Percentiles rank a stretch among this genome's conserved stretches.
Evolutionary conservation across 2,797 vertebrate species (phyloP).

Genomic region (Dicrostonyx torquatus): DNA sequence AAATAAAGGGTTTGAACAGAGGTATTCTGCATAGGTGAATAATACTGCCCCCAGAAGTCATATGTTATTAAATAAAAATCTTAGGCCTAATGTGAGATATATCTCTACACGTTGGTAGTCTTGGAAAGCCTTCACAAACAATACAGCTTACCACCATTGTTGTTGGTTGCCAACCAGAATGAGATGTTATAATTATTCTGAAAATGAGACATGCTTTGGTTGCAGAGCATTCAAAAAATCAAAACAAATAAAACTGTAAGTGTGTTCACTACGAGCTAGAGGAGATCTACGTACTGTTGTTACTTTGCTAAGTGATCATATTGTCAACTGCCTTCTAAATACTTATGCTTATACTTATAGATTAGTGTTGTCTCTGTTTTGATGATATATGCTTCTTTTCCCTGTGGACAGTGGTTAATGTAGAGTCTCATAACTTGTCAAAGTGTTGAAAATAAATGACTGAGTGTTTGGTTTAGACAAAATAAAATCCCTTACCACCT

Average conservation of each 20-base stretch:
- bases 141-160: background rate
- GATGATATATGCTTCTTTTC: too few relatives aligned
- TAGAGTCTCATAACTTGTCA: background rate
- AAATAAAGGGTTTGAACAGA: background rate
- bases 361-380: background rate
- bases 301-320: background rate
- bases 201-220: background rate
- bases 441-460: background rate
- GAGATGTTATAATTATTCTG: background rate
- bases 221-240: background rate
- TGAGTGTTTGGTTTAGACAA: background rate
- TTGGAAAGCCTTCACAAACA: too few relatives aligned
- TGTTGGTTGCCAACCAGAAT: background rate
- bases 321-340: background rate
- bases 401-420: background rate
- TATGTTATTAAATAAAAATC: background rate
- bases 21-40: background rate
- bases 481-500: too few relatives aligned
- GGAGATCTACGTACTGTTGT: background rate
- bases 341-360: background rate
- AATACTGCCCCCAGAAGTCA: background rate
- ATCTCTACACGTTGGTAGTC: background rate
- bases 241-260: background rate
- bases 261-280: background rate
- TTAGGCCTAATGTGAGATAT: background rate